phyloP scores from a whole-genome alignment of 2,113 vertebrate species.

The Gyps fulvus region DNA sequence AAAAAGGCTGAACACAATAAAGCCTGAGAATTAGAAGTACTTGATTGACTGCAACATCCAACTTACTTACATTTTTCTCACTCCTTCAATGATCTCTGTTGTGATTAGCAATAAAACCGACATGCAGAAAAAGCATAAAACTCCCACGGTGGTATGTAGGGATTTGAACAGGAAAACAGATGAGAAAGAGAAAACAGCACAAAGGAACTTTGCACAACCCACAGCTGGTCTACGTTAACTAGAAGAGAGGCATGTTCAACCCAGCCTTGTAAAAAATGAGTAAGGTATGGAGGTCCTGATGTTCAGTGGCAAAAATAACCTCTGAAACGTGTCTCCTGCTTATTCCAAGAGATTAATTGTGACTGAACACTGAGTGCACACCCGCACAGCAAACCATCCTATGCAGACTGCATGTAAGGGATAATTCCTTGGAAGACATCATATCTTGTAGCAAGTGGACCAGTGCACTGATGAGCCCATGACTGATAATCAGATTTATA shows the following conservation, averaged over 20 bases:
- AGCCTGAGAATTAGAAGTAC: neutral
- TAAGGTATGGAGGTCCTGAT: neutral
- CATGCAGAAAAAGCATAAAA: neutral
- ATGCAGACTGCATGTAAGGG: neutral
- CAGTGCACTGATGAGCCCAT: neutral
- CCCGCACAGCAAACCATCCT: neutral
- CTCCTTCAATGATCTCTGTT: neutral
- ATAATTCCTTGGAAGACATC: neutral
- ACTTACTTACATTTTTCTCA: neutral
- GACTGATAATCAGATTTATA: neutral
- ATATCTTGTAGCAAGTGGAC: neutral
- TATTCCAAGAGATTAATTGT: neutral
- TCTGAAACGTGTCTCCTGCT: neutral
- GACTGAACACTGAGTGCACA: fast-evolving
- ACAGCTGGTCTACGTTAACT: neutral
- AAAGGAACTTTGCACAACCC: neutral
- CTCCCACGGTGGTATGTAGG: neutral
- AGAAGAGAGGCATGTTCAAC: neutral
- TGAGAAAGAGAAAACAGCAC: neutral
- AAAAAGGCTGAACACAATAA: neutral
- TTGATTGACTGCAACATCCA: neutral
- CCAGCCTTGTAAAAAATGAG: neutral
- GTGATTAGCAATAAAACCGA: conserved; percentile 20
- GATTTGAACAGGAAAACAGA: neutral
- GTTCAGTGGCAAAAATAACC: neutral